Percentiles rank a stretch among this genome's conserved stretches.
Conservation (phyloP, 2,888 invertebrate species). For the Andrena camellia region DNA sequence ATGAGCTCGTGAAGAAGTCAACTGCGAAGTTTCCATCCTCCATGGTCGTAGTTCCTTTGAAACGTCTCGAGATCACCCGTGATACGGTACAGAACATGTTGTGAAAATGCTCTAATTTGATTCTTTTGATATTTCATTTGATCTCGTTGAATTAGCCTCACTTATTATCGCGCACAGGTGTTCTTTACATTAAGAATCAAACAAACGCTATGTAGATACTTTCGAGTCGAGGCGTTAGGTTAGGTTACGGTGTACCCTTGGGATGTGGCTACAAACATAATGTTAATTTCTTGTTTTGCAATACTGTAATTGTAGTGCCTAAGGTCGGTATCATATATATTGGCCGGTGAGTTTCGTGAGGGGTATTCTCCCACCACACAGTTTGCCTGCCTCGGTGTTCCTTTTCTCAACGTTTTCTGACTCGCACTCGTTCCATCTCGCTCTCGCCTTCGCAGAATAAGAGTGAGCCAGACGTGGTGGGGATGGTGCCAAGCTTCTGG, state of each 20-base stretch:
- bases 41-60: neutral
- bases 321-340: too few species aligned
- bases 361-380: too few species aligned
- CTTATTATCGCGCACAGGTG: neutral
- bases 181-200: neutral
- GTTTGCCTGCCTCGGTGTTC: too few species aligned
- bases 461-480: too few species aligned
- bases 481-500: too few species aligned
- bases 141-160: neutral
- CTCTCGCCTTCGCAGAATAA: too few species aligned
- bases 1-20: neutral
- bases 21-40: neutral
- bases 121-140: conserved; percentile 14
- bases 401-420: too few species aligned
- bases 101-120: conserved; percentile 11
- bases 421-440: too few species aligned
- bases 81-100: neutral
- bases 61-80: neutral
- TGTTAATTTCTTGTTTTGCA: too few species aligned
- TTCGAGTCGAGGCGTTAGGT: neutral
- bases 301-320: too few species aligned
- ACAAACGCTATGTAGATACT: neutral
- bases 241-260: neutral
- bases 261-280: too few species aligned
- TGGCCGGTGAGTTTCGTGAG: too few species aligned